Percentiles rank a stretch among this genome's conserved stretches.
Evolutionary conservation across 2,888 invertebrate genomes (phyloP).

Genomic region (Amphipoea oculea): DNA sequence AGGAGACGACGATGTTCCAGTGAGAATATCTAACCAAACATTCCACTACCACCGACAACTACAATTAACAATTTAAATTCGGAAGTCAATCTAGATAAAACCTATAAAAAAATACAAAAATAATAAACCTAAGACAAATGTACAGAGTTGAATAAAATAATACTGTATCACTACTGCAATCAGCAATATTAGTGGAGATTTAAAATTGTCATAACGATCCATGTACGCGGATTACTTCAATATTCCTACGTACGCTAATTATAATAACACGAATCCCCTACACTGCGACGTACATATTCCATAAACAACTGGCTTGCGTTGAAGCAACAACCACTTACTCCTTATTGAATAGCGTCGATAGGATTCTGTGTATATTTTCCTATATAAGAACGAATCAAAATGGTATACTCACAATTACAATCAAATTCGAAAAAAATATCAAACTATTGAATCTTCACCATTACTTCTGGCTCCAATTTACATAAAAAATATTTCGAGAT

Average conservation of each 20-base stretch:
- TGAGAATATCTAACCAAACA: conserved; percentile 57
- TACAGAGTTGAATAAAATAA: conserved; percentile 89
- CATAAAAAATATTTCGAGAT: conserved; percentile 59
- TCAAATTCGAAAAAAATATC: conserved; percentile 44
- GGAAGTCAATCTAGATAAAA: conserved; percentile 81
- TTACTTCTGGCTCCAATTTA: conserved; percentile 46
- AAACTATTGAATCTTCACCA: conserved; percentile 49
- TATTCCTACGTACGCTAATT: conserved; percentile 47
- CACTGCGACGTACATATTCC: conserved; percentile 28
- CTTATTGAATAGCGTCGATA: conserved; percentile 49
- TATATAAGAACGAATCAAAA: conserved; percentile 52
- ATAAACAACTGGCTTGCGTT: conserved; percentile 28
- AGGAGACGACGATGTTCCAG: conserved; percentile 42
- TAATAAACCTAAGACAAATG: conserved; percentile 85
- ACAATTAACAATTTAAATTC: conserved; percentile 69
- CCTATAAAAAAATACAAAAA: conserved; percentile 81
- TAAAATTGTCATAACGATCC: conserved; percentile 65
- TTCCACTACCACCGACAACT: conserved; percentile 53
- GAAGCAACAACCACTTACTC: conserved; percentile 31
- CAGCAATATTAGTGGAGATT: conserved; percentile 82
- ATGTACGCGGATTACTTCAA: conserved; percentile 58
- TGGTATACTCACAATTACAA: conserved; percentile 42
- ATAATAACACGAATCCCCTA: conserved; percentile 35
- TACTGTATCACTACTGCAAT: conserved; percentile 88
- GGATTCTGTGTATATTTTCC: conserved; percentile 48